Base-by-base conservation (phyloP, 2,888 invertebrate species). In the Villa cingulata region DNA sequence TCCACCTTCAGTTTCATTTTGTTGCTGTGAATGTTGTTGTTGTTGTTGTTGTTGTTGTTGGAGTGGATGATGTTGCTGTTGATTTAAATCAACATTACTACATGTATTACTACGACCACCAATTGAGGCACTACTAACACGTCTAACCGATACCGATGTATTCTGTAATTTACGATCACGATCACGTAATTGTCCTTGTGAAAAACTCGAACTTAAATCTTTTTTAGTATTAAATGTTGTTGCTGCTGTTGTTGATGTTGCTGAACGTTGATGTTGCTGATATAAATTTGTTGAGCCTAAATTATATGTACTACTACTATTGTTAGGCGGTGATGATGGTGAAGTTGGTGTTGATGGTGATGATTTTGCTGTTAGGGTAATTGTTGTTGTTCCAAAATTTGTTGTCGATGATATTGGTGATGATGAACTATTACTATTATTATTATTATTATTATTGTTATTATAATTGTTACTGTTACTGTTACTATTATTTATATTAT, bases 101-200 rank as follows among this genome's bases (percentile, higher is more conserved):
- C n/a, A n/a, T n/a, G n/a, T n/a, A n/a, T n/a, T n/a, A 51, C 38
- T 50, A 42, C 53, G 52, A 40, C 56, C 62, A 40, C 56, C 62
- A 55, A 64, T 67, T 64, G 72, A 65, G 59, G 70, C 56, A 64
- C 63, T 70, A 60, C 58, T 68, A 54, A 57, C 63, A 51, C 62
- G 57, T 46, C 62, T 52, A 34, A 59, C 58, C 23, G 58, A 57
- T 29, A 54, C 56, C 20, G 56, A 45, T 38, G 55, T 54, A 37
- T 10, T 17, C 12, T 37, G 29, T 23, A 5, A 7, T 23, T 23
- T 7, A 23, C 23, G 23, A 23, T 23, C 23, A 19, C 56, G 56
- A 51, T 55, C 55, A 46, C 65, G 53, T 27, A 37, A 48, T 50
- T 52, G 53, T 49, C 52, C 53, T 40, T 52, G 53, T 41, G 53